phyloP scores from a whole-genome alignment of 1,140 invertebrate genomes.

The Metopolophium dirhodum region DNA sequence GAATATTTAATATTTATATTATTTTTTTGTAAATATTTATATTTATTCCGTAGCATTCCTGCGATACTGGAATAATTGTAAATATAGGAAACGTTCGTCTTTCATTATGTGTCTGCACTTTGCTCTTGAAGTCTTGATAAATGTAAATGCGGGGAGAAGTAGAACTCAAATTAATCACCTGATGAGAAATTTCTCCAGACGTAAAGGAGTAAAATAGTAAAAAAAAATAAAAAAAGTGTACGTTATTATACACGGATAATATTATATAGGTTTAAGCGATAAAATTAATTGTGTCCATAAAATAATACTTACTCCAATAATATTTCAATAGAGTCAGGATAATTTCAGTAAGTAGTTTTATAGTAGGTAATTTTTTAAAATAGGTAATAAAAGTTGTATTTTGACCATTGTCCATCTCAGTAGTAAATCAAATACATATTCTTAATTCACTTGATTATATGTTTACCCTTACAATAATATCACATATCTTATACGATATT shows the following conservation, averaged over 20 bases:
- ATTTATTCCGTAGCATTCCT: background rate
- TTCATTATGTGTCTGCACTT: no score
- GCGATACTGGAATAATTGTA: no score
- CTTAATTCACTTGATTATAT: no score
- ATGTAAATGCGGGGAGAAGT: no score
- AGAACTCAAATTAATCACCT: background rate
- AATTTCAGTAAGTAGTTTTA: no score
- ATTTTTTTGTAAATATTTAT: no score
- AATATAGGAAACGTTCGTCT: no score
- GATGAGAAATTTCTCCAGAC: background rate
- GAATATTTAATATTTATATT: background rate
- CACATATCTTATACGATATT: background rate
- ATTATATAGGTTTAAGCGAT: background rate
- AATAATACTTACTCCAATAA: no score
- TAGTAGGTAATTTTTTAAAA: no score
- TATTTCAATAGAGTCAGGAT: no score
- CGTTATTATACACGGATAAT: background rate
- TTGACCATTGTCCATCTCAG: background rate
- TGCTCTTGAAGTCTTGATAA: no score
- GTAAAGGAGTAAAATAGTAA: background rate
- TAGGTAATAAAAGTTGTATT: no score
- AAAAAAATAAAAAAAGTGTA: background rate
- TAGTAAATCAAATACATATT: background rate
- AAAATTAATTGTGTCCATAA: background rate
- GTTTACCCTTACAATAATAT: background rate